Evolutionary conservation across 2,113 vertebrate species (phyloP).

Genomic region (Equus przewalskii): DNA sequence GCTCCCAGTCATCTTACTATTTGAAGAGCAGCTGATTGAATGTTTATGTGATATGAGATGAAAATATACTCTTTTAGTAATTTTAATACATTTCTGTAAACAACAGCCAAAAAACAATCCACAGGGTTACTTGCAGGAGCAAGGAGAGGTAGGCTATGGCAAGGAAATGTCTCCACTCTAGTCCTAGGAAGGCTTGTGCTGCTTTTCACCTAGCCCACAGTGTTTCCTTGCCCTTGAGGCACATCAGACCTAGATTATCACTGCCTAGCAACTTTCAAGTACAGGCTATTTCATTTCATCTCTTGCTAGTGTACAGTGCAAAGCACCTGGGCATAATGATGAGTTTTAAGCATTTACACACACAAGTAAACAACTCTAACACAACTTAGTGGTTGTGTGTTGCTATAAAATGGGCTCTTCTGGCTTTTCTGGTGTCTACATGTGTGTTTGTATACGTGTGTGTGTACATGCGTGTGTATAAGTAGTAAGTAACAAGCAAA

Average conservation of each 20-base stretch:
- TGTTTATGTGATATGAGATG: not conserved
- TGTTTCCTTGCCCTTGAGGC: not conserved
- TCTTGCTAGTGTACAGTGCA: not conserved
- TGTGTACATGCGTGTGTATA: not conserved
- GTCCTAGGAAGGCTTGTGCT: not conserved
- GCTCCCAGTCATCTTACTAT: not conserved
- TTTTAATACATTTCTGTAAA: constrained; percentile 22
- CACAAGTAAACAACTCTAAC: not conserved
- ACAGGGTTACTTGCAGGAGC: not conserved
- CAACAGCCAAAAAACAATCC: not conserved
- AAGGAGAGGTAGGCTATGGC: not conserved
- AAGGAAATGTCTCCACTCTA: not conserved
- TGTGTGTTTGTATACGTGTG: not conserved
- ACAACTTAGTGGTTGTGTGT: not conserved
- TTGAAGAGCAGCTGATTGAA: not conserved
- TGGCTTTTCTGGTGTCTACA: not conserved
- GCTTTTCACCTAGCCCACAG: not conserved
- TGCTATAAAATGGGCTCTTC: not conserved
- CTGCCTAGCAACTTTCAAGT: not conserved
- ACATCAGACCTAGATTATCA: not conserved
- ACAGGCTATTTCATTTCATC: not conserved
- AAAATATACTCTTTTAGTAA: constrained; percentile 23
- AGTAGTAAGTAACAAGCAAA: constrained; percentile 1
- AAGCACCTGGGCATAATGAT: not conserved
- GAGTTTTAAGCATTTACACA: not conserved